Evolutionary conservation across 2,888 invertebrate genomes (phyloP).

Genomic region (Xanthia togata): DNA sequence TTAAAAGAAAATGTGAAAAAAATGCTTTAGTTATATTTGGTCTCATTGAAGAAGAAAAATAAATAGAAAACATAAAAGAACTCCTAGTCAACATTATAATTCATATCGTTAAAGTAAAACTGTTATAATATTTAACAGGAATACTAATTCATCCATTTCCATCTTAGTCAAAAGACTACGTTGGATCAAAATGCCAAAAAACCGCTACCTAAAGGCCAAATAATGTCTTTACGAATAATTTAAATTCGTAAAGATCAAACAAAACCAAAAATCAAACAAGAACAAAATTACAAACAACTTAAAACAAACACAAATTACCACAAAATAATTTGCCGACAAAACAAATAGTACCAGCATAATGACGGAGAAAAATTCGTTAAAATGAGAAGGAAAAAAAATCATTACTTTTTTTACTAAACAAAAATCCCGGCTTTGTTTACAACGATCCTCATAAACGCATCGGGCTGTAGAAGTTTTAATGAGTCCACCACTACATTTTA

Average conservation of each 20-base stretch:
- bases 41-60: neutral
- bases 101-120: neutral
- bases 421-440: slow-evolving; percentile 32
- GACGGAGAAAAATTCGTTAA: slow-evolving; percentile 21
- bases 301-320: neutral
- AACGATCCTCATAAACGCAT: slow-evolving; percentile 78
- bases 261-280: neutral
- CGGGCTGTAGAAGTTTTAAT: slow-evolving; percentile 85
- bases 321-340: slow-evolving; percentile 4
- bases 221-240: neutral
- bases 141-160: neutral
- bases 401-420: slow-evolving; percentile 53
- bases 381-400: slow-evolving; percentile 13
- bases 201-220: neutral
- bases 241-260: neutral
- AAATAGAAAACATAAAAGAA: neutral
- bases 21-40: neutral
- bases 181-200: neutral
- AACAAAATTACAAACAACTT: neutral
- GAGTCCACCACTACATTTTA: slow-evolving; percentile 75
- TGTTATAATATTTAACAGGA: too few species aligned
- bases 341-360: slow-evolving; percentile 44
- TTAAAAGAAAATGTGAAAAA: slow-evolving; percentile 27
- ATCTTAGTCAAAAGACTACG: neutral
- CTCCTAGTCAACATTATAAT: too few species aligned